Base-by-base conservation (phyloP, 2,113 vertebrate genomes). In the Syngnathus typhle region DNA sequence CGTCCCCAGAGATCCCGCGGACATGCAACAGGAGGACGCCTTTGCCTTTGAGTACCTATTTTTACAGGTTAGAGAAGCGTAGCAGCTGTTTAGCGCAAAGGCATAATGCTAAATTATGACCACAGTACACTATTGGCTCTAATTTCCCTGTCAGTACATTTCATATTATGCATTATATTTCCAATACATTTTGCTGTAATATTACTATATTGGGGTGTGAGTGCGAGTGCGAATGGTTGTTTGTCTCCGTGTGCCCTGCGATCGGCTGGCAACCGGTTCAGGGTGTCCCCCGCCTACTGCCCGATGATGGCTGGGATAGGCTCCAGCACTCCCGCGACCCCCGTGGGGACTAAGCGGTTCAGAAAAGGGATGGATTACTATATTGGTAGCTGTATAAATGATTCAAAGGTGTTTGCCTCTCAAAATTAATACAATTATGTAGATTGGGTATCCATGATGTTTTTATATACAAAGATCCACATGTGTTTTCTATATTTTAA, bases 11-110 rank as follows among this genome's bases (percentile, higher is more conserved):
- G 96, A 99, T 76, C 94, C 96, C 4, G 65, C 93, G 72, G 94
- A 95, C 63, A 87, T 98, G 54, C 80, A 95, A 75, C 95, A 97
- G 82, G 94, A 96, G 55, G 96, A 99, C 83, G 89, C 95, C 0
- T 80, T 94, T 76, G 89, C 95, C 72, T 98, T 99, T 65, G 95
- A 98, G 67, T 98, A 99, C 76, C 93, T 98, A 68, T 99, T 96
- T 79, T 86, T 95, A 68, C 97, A 99, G 94, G 97, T 99, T 79
- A 90, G 82, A 65, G 32, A 12, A 68, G 7, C 52, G 21, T 5
- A 21, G 49, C 49, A 21, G 3, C 49, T 52, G 19, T 9, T 51
- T 51, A 7, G 19, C 4, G 3, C 2, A 5, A 12, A 36, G 0
- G 61, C 38, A 41, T 21, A 61, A 43, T 5, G 3, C 16, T 12